phyloP scores from a whole-genome alignment of 2,888 invertebrate genomes.

The Erpobdella octoculata region DNA sequence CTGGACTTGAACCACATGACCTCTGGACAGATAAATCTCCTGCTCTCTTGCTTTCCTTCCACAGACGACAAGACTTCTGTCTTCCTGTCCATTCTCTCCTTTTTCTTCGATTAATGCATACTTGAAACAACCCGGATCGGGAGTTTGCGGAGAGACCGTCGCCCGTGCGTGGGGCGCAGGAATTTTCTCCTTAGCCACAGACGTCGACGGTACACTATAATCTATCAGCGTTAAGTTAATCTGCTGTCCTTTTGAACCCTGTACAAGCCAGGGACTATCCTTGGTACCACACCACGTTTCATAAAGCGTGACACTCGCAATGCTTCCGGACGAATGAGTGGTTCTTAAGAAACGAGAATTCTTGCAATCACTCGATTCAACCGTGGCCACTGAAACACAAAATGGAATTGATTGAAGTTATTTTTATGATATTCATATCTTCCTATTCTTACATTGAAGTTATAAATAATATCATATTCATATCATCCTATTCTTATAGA shows the following conservation, averaged over 20 bases:
- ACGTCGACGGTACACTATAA: constrained; percentile 24
- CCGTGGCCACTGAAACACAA: constrained; percentile 34
- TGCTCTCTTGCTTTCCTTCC: constrained; percentile 25
- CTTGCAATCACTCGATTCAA: constrained; percentile 32
- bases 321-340: constrained; percentile 27
- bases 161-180: not conserved
- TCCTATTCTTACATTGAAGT: no score
- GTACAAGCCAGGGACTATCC: constrained; percentile 35
- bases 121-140: not conserved
- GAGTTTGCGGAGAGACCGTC: not conserved
- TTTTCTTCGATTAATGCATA: constrained; percentile 3
- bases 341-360: constrained; percentile 29
- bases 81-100: not conserved
- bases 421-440: no score
- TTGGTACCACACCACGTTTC: constrained; percentile 32
- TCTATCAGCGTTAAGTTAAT: constrained; percentile 33
- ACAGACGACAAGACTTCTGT: constrained; percentile 25
- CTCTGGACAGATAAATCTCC: constrained; percentile 30
- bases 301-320: constrained; percentile 33
- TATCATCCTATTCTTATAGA: no score
- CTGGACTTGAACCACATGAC: constrained; percentile 32
- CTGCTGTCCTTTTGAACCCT: constrained; percentile 29
- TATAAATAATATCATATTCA: no score
- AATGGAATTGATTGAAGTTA: no score
- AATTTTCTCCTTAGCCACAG: constrained; percentile 9